Evolutionary conservation across 2,888 invertebrate genomes (phyloP), one percentile per base, ranked within the genome.

Genomic region (Temnothorax ravouxi): DNA sequence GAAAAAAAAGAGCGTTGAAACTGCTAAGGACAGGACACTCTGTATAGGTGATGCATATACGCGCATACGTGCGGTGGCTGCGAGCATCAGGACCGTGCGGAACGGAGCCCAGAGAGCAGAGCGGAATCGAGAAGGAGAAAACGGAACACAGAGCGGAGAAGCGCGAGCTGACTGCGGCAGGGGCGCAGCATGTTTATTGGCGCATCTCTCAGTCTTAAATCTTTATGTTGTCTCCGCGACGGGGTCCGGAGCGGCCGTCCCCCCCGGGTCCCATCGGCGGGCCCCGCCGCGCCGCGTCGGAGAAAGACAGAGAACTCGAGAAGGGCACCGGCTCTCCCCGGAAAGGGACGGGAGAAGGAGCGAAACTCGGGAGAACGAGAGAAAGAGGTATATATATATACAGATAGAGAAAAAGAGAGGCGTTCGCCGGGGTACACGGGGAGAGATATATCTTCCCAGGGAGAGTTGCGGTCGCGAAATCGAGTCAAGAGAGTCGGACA

Each of bases 221-320:
- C 95, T 95, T 95, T 94, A 93, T 93, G 95, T 94, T 95, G 95
- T 95, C 95, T 94, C 94, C 93, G 91, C 92, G 93, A 93, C 93
- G 93, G 93, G 93, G 93, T 89, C 92, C 66, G 47, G 29, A 47
- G 25, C 90, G 89, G 38, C 91, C 86, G 87, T 90, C 86, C 88
- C 89, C 88, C 89, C 13, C 13, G 6, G 87, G 86, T 88, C 86
- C 87, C 91, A 86, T 87, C 87, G 88, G 83, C 83, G 87, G 76
- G 80, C 21, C 34, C 3, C n/a, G 25, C n/a, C 54, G 52, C n/a
- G 25, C n/a, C 54, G 52, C 25, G n/a, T 67, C 56, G 72, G 84
- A 75, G 76, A 71, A 59, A 75, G 69, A 79, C 83, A 77, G 88
- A 84, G 88, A 81, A 81, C 80, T 83, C 41, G 41, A 41, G 66